Evolutionary conservation across 1,140 invertebrate genomes (phyloP).

Genomic region (Kradibia gibbosae): DNA sequence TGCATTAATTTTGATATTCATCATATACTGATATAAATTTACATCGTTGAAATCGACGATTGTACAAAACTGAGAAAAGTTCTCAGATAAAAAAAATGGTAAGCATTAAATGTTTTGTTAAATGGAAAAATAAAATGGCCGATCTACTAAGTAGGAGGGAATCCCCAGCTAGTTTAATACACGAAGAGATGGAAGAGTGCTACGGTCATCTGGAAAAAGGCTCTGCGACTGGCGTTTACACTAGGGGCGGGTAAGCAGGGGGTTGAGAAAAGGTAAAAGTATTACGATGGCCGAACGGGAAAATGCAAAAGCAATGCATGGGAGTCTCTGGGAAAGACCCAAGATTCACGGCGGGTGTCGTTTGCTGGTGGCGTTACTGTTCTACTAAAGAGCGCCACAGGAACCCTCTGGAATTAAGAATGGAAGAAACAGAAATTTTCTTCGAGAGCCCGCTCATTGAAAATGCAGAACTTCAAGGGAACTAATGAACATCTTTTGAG

Average conservation of each 20-base stretch:
- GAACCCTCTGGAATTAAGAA: background rate
- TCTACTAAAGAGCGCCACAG: conserved; percentile 43
- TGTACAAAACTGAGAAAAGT: no score
- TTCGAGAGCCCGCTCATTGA: background rate
- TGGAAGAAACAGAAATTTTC: background rate
- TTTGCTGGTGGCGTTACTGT: conserved; percentile 49
- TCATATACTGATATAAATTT: no score
- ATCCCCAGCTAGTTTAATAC: background rate
- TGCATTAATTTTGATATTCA: no score
- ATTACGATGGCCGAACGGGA: background rate
- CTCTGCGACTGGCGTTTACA: background rate
- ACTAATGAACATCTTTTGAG: background rate
- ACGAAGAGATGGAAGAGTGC: background rate
- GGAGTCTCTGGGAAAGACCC: conserved; percentile 33
- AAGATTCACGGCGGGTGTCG: conserved; percentile 20
- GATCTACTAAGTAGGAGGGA: background rate
- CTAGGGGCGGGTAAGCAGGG: background rate
- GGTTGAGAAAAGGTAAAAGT: background rate
- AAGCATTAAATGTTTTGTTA: background rate
- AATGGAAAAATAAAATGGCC: conserved; percentile 27
- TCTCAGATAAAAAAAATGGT: conserved; percentile 33
- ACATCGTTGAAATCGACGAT: no score
- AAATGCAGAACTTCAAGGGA: conserved; percentile 20
- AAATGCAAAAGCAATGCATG: background rate
- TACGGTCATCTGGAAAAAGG: background rate